Evolutionary conservation across 2,888 invertebrate species (phyloP), one percentile per base, ranked within the genome.

Genomic region (Euproctis similis): DNA sequence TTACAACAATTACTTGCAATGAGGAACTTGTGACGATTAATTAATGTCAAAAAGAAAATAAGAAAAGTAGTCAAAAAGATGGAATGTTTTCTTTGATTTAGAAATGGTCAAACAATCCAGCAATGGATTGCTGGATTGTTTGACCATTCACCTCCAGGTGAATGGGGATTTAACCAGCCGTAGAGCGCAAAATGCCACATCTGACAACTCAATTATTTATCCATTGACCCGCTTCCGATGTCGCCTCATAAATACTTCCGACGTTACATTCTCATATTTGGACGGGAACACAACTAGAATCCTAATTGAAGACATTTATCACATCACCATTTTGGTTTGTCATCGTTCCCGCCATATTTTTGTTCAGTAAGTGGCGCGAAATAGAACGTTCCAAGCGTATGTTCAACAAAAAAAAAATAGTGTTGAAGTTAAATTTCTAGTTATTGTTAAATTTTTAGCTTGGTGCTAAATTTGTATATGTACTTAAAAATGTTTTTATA

Each of bases 191-290:
- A 34, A 31, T 38, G 27, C 42, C 42, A 37, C 55, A 59, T 60
- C 56, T 36, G 51, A 47, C 40, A 39, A 42, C 46, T 53, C 59
- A 59, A 70, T 76, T 67, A 75, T 64, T 70, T 66, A 74, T 72
- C 71, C 69, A 67, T 64, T 67, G 71, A 61, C 69, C 74, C 51
- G 57, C 46, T 70, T 65, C 44, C 39, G 40, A 40, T 30, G 46
- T 28, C 44, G 46, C 39, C 50, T 56, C 42, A 48, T 53, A 50
- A 43, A 59, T 61, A 58, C 59, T 42, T 50, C 46, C 43, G 34
- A 34, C 34, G 18, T 25, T 45, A 44, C 39, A 24, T 28, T 30
- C 39, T 49, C 65, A 34, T 52, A 67, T 71, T 74, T 68, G 65
- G 71, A 39, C 42, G 46, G 41, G 43, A 58, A 60, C 67, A 54